Evolutionary conservation across 2,113 vertebrate species (phyloP), one percentile per base, ranked within the genome.

Genomic region (Stegostoma tigrinum): DNA sequence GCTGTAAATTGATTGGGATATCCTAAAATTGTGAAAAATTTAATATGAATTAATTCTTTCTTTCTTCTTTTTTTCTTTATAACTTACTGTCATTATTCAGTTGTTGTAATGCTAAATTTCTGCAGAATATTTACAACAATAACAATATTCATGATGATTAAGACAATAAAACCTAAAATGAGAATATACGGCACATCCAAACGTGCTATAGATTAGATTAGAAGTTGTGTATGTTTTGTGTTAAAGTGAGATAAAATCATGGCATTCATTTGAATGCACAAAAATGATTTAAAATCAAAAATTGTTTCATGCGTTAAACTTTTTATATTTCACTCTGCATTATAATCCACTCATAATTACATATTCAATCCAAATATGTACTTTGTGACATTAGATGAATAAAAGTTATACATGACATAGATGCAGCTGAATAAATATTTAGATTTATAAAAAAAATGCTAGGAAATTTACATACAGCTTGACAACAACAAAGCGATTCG

Each of bases 391-490:
- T 90, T 27, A 87, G 24, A 48, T 52, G 10, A 86, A 83, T 48
- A 48, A 48, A 87, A 87, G 64, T 64, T 17, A 42, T 1, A 42
- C 80, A 90, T 55, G 86, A 52, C 45, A 55, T 5, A 30, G 87
- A 90, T 90, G 87, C 87, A 61, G 87, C 87, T 90, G 87, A 90
- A 61, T 64, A 90, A 90, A 90, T 61, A 90, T 90, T 90, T 90
- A 90, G 87, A 0, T 64, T 90, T 30, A 17, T 8, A 34, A 72
- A 75, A 14, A 27, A 89, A 52, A 55, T n/a, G 34, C 27, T 34
- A 61, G 52, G 27, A n/a, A 55, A 34, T 34, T 61, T 61, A 61
- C 55, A 90, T 90, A 90, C 3, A 0, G 12, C 27, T 89, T 30
- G 27, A 61, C 87, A 90, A 34, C 52, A 90, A 90, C 14, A 17